These are phyloP conservation scores for Pangasianodon hypophthalmus DNA, from an alignment of 2,113 vertebrate species.

Conservation along the genomic window DNA sequence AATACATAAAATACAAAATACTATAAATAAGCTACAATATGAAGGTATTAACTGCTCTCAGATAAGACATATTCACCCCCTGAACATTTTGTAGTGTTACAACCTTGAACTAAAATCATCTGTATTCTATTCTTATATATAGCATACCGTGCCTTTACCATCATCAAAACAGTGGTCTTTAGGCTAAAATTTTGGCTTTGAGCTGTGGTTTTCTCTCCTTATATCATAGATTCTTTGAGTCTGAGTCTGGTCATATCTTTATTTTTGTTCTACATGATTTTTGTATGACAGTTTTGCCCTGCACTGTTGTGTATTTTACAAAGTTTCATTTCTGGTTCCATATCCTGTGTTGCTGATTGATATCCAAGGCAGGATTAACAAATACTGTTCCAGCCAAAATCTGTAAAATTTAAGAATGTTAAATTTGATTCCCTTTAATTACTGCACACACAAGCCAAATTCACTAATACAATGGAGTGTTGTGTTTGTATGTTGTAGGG, in stretches of 20 bases:
- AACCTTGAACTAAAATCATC: not conserved
- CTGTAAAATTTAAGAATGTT: not conserved
- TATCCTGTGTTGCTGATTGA: too few species aligned
- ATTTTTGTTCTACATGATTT: too few species aligned
- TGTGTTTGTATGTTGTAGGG: slow-evolving; percentile 71
- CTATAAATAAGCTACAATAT: not conserved
- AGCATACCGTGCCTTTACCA: not conserved
- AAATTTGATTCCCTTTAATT: not conserved
- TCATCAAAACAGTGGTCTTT: not conserved
- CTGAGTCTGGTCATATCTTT: too few species aligned
- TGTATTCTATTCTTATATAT: not conserved
- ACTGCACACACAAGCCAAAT: not conserved
- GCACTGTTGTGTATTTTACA: too few species aligned
- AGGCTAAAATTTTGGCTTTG: not conserved
- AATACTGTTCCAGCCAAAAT: not conserved
- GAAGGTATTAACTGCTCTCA: not conserved
- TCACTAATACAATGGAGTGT: not conserved
- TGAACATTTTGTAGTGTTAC: not conserved
- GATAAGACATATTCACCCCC: not conserved
- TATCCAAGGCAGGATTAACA: not conserved
- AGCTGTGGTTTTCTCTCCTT: too few species aligned
- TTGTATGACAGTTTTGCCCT: not conserved
- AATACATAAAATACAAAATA: not conserved
- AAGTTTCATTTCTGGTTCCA: not conserved
- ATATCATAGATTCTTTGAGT: too few species aligned